phyloP scores from a whole-genome alignment of 2,797 vertebrate genomes.

The Rhincodon typus region DNA sequence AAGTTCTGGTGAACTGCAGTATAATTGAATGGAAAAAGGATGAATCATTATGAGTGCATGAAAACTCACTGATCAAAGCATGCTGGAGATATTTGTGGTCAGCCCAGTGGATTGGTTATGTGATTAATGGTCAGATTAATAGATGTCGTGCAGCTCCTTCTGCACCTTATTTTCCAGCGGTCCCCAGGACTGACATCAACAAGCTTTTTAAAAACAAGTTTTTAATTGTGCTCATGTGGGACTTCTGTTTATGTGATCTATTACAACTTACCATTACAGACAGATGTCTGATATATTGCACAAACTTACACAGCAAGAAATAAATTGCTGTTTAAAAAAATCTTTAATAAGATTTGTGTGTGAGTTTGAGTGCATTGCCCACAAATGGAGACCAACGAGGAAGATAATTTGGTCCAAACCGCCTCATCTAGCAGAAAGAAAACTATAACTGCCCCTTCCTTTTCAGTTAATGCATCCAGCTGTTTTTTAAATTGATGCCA shows the following conservation, averaged over 20 bases:
- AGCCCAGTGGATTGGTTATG: not conserved
- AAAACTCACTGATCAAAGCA: slow-evolving; percentile 13
- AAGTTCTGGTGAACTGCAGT: not conserved
- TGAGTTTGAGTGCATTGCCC: not conserved
- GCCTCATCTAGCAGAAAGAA: not conserved
- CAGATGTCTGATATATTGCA: not conserved
- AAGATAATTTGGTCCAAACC: not conserved
- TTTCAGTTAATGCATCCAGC: not conserved
- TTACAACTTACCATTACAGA: not conserved
- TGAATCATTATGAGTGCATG: not conserved
- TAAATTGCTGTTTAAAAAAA: not conserved
- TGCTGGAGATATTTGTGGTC: not conserved
- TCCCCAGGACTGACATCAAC: not conserved
- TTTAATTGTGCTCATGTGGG: not conserved
- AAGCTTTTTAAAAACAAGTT: not conserved
- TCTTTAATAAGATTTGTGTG: not conserved
- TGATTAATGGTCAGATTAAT: slow-evolving; percentile 11
- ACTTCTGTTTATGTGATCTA: not conserved
- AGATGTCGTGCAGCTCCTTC: not conserved
- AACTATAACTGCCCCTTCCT: not conserved
- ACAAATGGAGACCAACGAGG: not conserved
- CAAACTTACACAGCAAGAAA: not conserved
- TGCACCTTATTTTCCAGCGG: not conserved
- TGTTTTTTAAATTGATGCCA: not conserved
- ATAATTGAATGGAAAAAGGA: slow-evolving; percentile 12